phyloP scores from a whole-genome alignment of 1,140 invertebrate genomes.

The Nasonia vitripennis region DNA sequence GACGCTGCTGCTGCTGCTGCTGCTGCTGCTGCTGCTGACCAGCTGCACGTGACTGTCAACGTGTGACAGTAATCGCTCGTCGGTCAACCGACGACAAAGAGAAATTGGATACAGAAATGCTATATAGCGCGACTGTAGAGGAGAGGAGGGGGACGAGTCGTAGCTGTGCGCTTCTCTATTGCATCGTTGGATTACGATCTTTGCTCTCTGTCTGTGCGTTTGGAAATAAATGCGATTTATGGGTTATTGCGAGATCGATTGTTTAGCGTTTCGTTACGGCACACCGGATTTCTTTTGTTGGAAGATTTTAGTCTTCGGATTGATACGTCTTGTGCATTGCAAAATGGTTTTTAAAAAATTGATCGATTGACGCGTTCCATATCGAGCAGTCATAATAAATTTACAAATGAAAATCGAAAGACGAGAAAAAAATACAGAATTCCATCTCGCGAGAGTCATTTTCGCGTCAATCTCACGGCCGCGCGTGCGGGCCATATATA shows the following conservation, averaged over 20 bases:
- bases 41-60: slow-evolving; percentile 49
- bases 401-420: background rate
- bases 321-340: no score
- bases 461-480: background rate
- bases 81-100: slow-evolving; percentile 47
- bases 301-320: no score
- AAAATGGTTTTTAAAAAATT: no score
- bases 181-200: slow-evolving; percentile 5
- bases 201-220: background rate
- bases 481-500: background rate
- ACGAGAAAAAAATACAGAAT: background rate
- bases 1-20: background rate
- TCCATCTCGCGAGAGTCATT: background rate
- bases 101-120: slow-evolving; percentile 49
- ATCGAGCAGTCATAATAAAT: background rate
- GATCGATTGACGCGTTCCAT: no score
- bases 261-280: no score
- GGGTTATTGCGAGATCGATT: no score
- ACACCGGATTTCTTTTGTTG: no score
- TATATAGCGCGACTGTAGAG: slow-evolving; percentile 13
- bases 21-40: slow-evolving; percentile 19
- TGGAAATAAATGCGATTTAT: no score
- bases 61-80: slow-evolving; percentile 49
- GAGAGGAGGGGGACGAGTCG: background rate
- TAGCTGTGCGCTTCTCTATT: background rate